Conservation (phyloP, 2,888 invertebrate species). For the Abrostola tripartita region DNA sequence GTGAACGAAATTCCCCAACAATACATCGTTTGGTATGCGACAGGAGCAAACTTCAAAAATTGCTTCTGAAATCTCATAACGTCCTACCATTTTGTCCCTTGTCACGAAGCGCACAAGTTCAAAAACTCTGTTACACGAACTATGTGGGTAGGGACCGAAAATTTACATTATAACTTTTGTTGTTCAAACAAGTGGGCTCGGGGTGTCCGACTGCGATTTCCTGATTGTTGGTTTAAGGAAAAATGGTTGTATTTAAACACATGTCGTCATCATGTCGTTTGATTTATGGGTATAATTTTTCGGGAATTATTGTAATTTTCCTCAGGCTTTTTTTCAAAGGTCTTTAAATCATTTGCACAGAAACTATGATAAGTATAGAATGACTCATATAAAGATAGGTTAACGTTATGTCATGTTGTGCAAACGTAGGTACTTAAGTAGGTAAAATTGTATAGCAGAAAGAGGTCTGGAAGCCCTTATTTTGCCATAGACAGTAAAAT, state of each 20-base stretch:
- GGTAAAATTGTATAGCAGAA: too few species aligned
- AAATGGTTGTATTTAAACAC: not conserved
- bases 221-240: conserved; percentile 6
- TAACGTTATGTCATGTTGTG: too few species aligned
- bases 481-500: too few species aligned
- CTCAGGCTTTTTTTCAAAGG: too few species aligned
- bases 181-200: conserved; percentile 24
- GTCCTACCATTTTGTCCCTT: conserved; percentile 25
- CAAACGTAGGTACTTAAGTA: too few species aligned
- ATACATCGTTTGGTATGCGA: conserved; percentile 36
- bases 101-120: conserved; percentile 38
- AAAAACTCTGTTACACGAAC: conserved; percentile 49
- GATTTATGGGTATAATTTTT: not conserved
- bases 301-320: too few species aligned
- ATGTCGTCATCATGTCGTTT: not conserved
- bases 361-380: too few species aligned
- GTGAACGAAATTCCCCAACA: conserved; percentile 21
- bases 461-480: too few species aligned
- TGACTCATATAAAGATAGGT: too few species aligned
- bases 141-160: conserved; percentile 29
- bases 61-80: conserved; percentile 58
- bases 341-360: too few species aligned
- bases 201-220: conserved; percentile 4
- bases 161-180: conserved; percentile 47
- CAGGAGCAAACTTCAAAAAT: conserved; percentile 59